phyloP scores from a whole-genome alignment of 2,113 vertebrate species.

The Notechis scutatus region DNA sequence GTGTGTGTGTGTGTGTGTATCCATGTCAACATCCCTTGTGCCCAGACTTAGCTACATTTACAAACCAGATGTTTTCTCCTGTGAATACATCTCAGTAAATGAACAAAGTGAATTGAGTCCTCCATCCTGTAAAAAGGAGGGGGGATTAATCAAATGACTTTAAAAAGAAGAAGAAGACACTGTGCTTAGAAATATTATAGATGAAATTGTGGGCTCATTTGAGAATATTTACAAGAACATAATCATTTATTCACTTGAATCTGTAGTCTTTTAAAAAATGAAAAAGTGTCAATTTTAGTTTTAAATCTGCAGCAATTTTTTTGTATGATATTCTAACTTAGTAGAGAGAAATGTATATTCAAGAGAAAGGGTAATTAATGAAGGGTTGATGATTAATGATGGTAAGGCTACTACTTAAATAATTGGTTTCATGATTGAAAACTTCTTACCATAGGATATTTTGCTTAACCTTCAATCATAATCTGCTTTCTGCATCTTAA shows the following conservation, averaged over 20 bases:
- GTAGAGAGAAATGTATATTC: not conserved
- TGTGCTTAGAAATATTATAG: not conserved
- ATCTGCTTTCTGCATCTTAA: not conserved
- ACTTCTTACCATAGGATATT: not conserved
- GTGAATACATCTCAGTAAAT: conserved; percentile 20
- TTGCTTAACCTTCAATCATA: not conserved
- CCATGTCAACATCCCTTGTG: not conserved
- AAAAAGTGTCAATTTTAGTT: not conserved
- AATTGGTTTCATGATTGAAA: not conserved
- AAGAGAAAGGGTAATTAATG: not conserved
- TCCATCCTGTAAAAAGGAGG: not conserved
- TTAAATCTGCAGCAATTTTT: not conserved
- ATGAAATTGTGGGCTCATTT: not conserved
- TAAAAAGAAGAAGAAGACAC: conserved; percentile 23
- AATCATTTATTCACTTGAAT: not conserved
- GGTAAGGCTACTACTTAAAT: not conserved
- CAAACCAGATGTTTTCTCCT: not conserved
- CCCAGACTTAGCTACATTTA: not conserved
- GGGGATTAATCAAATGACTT: not conserved
- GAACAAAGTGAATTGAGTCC: conserved; percentile 5
- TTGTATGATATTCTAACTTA: not conserved
- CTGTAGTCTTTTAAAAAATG: not conserved
- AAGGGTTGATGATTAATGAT: not conserved
- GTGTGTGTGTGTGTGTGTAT: not conserved
- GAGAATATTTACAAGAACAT: not conserved